phyloP scores from a whole-genome alignment of 2,113 vertebrate species.

The Chinchilla lanigera region DNA sequence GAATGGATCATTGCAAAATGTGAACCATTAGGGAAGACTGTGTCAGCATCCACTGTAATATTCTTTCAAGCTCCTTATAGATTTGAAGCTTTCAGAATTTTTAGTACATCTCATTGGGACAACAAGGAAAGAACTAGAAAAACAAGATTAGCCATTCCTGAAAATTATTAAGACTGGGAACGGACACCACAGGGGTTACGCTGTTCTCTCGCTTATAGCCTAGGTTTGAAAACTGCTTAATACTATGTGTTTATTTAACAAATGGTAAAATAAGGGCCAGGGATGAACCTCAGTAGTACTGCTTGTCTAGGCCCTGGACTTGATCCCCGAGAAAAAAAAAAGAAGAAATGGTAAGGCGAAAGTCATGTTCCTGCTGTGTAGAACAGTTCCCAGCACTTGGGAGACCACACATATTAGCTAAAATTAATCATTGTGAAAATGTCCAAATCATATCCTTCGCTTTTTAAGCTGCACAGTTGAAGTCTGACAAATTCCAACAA shows the following conservation, averaged over 20 bases:
- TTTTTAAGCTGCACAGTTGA: not conserved
- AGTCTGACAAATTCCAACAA: not conserved
- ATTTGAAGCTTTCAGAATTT: not conserved
- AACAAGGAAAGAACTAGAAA: not conserved
- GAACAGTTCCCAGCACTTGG: not conserved
- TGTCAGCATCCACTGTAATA: not conserved
- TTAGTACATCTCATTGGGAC: not conserved
- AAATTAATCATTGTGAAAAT: not conserved
- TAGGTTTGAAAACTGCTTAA: not conserved
- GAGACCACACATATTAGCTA: not conserved
- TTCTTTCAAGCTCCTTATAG: not conserved
- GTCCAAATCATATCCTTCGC: not conserved
- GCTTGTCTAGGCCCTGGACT: not conserved
- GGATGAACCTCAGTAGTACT: not conserved
- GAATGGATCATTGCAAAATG: not conserved
- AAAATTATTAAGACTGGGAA: not conserved
- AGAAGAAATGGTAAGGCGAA: not conserved
- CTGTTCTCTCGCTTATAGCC: not conserved
- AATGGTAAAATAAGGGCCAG: not conserved
- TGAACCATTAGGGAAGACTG: not conserved
- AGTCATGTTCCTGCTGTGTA: not conserved
- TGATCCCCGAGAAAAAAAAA: not conserved
- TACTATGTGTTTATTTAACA: not conserved
- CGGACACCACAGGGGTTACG: not conserved
- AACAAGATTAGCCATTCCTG: not conserved